A percentile compares a stretch with the other conserved stretches of the same genome.
Evolutionary conservation across 1,140 invertebrate genomes (phyloP).

Genomic region (Mizuhopecten yessoensis): DNA sequence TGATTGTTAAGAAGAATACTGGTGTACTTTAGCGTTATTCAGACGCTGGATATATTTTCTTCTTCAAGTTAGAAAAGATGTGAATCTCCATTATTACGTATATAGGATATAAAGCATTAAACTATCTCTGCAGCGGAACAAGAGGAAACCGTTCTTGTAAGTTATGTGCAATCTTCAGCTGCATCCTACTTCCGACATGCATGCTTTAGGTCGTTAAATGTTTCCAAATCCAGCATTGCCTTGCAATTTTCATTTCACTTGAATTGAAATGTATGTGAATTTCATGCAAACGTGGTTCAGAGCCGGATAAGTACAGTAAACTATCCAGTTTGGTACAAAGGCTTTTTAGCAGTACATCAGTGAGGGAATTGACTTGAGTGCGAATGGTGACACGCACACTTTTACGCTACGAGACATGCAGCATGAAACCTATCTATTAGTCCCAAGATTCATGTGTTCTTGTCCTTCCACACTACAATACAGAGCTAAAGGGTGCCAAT

Average conservation of each 20-base stretch:
- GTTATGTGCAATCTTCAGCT: not conserved
- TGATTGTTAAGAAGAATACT: not conserved
- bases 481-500: not conserved
- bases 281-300: not conserved
- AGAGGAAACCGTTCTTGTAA: not conserved
- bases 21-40: not conserved
- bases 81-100: not conserved
- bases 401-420: not conserved
- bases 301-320: not conserved
- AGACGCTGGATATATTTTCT: not conserved
- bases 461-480: not conserved
- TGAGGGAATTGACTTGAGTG: not conserved
- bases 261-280: not conserved
- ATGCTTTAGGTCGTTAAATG: not conserved
- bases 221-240: not conserved
- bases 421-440: not conserved
- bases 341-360: not conserved
- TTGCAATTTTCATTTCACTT: slow-evolving; percentile 30
- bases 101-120: not conserved
- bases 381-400: not conserved
- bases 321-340: slow-evolving; percentile 6
- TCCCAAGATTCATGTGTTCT: not conserved
- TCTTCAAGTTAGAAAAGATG: not conserved
- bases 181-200: not conserved
- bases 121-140: not conserved